phyloP scores from a whole-genome alignment of 1,140 invertebrate species.

The Hyles vespertilio region DNA sequence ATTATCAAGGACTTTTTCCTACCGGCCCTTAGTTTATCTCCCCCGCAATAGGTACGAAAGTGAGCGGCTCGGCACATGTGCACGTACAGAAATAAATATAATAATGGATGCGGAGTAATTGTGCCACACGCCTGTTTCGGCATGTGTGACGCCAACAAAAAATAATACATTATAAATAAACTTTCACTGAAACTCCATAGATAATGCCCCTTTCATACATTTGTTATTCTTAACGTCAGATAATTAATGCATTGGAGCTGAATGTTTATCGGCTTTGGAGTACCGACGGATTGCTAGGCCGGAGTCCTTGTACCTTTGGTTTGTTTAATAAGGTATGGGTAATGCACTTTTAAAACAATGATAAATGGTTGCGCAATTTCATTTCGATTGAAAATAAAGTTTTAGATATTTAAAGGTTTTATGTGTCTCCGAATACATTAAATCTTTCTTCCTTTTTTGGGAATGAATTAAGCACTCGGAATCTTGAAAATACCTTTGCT shows the following conservation, averaged over 20 bases:
- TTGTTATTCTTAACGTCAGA: not conserved
- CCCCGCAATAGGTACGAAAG: slow-evolving; percentile 25
- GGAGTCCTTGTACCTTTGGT: too few relatives aligned
- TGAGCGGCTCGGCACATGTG: slow-evolving; percentile 57
- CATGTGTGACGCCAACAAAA: slow-evolving; percentile 37
- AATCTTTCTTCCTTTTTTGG: too few relatives aligned
- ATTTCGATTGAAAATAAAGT: too few relatives aligned
- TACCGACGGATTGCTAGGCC: too few relatives aligned
- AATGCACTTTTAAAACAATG: too few relatives aligned
- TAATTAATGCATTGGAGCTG: slow-evolving; percentile 3
- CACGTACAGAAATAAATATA: slow-evolving; percentile 61
- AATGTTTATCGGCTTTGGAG: not conserved
- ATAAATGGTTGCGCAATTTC: too few relatives aligned
- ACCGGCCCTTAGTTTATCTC: slow-evolving; percentile 27
- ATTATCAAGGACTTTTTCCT: too few relatives aligned
- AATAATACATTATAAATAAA: slow-evolving; percentile 55
- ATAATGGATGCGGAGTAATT: slow-evolving; percentile 57
- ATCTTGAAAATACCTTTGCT: too few relatives aligned
- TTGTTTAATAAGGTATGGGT: too few relatives aligned
- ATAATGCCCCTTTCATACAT: slow-evolving; percentile 11
- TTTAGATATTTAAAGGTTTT: too few relatives aligned
- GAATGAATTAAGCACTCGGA: too few relatives aligned
- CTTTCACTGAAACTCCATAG: slow-evolving; percentile 52
- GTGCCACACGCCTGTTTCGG: slow-evolving; percentile 54
- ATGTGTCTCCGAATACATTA: too few relatives aligned